Evolutionary conservation across 2,888 invertebrate species (phyloP).

Genomic region (Lasioglossum pauxillum): DNA sequence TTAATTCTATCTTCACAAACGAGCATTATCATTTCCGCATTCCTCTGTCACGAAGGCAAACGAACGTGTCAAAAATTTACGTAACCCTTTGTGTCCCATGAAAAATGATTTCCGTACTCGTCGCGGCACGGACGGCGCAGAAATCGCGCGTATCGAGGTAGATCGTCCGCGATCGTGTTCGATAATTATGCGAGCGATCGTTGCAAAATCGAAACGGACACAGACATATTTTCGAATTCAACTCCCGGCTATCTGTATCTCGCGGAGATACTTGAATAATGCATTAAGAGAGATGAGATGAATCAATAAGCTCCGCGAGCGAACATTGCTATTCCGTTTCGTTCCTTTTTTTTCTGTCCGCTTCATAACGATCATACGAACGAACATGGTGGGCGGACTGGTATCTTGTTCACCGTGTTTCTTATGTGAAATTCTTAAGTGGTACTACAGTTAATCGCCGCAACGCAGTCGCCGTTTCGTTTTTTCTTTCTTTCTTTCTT

Average conservation of each 20-base stretch:
- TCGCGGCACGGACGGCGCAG: neutral
- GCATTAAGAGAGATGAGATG: conserved; percentile 62
- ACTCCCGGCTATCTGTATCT: conserved; percentile 37
- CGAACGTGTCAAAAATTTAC: neutral
- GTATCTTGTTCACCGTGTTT: conserved; percentile 58
- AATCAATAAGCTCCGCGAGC: conserved; percentile 62
- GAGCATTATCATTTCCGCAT: neutral
- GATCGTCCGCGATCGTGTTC: neutral
- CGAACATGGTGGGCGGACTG: conserved; percentile 66
- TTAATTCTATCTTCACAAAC: neutral
- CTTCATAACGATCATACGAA: conserved; percentile 46
- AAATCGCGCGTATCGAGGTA: neutral
- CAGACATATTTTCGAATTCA: conserved; percentile 40
- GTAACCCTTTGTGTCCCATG: neutral
- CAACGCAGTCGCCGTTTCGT: conserved; percentile 40
- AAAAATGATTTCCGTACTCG: neutral
- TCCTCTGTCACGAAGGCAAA: neutral
- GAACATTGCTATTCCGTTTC: conserved; percentile 50
- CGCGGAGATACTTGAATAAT: conserved; percentile 64
- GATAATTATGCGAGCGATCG: conserved; percentile 43
- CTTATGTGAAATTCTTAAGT: conserved; percentile 63
- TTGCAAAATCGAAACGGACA: conserved; percentile 33
- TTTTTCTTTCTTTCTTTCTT: conserved; percentile 33
- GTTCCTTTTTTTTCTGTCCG: conserved; percentile 11
- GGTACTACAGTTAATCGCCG: conserved; percentile 55